Conservation (phyloP, 2,888 invertebrate genomes). For the Pristionchus mayeri region DNA sequence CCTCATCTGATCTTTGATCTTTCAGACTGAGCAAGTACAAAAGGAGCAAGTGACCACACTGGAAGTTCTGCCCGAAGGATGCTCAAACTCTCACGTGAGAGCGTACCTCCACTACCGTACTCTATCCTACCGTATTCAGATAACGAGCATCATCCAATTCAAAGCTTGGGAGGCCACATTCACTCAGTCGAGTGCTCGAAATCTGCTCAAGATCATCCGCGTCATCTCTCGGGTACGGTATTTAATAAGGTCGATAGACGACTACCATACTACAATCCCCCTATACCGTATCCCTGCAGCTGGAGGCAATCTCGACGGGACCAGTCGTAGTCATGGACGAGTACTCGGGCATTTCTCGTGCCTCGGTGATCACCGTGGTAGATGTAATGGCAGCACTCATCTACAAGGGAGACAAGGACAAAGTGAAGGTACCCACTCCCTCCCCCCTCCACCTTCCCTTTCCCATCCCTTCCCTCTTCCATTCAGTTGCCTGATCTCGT, state of each 20-base stretch:
- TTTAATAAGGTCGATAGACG: neutral
- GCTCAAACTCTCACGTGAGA: neutral
- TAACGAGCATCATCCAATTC: neutral
- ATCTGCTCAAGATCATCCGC: constrained; percentile 20
- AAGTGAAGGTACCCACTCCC: neutral
- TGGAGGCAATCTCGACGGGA: neutral
- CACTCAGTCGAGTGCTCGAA: constrained; percentile 9
- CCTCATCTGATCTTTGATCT: neutral
- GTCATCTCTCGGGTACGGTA: constrained; percentile 2
- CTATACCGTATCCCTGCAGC: no score
- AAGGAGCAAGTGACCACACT: neutral
- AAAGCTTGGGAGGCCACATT: neutral
- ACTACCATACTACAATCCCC: neutral
- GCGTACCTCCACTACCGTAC: neutral
- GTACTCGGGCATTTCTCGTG: neutral
- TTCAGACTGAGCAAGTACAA: neutral
- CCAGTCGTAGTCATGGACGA: neutral
- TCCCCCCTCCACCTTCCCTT: neutral
- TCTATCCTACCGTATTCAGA: neutral
- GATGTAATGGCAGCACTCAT: neutral
- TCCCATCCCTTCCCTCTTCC: neutral
- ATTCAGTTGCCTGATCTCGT: neutral
- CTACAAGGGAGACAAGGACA: constrained; percentile 36
- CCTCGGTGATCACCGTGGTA: neutral
- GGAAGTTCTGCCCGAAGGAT: constrained; percentile 29